Evolutionary conservation across 2,888 invertebrate genomes (phyloP).

Genomic region (Dryomyza anilis): DNA sequence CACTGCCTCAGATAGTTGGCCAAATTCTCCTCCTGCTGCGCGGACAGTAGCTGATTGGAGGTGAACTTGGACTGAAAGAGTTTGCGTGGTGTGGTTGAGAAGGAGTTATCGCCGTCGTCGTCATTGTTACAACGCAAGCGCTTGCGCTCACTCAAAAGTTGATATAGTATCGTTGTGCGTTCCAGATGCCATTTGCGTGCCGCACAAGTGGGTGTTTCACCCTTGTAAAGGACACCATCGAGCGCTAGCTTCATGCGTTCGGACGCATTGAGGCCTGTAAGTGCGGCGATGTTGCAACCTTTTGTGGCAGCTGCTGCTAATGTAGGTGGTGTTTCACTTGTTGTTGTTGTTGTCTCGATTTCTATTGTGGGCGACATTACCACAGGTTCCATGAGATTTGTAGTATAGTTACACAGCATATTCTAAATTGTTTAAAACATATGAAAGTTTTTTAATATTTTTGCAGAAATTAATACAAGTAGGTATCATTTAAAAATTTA

Average conservation of each 20-base stretch:
- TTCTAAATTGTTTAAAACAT: no score
- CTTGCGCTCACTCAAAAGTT: conserved; percentile 13
- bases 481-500: no score
- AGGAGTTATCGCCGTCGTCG: neutral
- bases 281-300: no score
- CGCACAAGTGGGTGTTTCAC: conserved; percentile 22
- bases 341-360: neutral
- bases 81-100: neutral
- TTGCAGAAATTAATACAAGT: no score
- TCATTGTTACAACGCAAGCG: neutral
- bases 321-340: neutral
- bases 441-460: no score
- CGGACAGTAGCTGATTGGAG: conserved; percentile 21
- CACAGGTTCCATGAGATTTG: no score
- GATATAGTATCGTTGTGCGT: neutral
- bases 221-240: conserved; percentile 5
- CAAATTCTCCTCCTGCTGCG: conserved; percentile 15
- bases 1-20: conserved; percentile 22
- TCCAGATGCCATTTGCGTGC: conserved; percentile 15
- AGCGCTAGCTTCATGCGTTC: conserved; percentile 13
- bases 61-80: conserved; percentile 25
- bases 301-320: neutral
- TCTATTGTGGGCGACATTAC: no score
- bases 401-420: no score
- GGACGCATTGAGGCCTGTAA: conserved; percentile 5